A percentile compares a stretch with the other conserved stretches of the same genome.
Conservation (phyloP, 2,797 vertebrate genomes). For the Craterocephalus amniculus region DNA sequence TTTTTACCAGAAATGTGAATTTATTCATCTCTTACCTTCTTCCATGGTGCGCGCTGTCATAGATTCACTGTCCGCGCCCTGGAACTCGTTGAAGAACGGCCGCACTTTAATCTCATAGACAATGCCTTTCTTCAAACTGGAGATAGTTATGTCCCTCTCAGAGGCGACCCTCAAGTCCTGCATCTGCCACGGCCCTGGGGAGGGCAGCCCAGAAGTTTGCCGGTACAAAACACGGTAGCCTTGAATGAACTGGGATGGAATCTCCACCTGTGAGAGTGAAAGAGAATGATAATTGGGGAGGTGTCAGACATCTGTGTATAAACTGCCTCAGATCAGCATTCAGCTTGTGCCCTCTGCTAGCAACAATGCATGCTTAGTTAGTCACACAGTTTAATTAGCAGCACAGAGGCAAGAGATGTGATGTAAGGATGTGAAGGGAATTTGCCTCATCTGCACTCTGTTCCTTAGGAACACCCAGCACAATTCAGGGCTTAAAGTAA, state of each 20-base stretch:
- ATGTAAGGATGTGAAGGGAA: background rate
- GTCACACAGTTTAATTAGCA: conserved; percentile 48
- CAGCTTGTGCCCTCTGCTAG: conserved; percentile 25
- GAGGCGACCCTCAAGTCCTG: conserved; percentile 91
- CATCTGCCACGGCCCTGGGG: conserved; percentile 89
- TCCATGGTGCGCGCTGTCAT: conserved; percentile 93
- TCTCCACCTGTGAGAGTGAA: conserved; percentile 86
- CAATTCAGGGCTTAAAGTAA: conserved; percentile 24
- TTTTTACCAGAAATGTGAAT: conserved; percentile 23
- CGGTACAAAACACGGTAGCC: conserved; percentile 93
- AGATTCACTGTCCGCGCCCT: conserved; percentile 94
- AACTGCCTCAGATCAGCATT: conserved; percentile 47
- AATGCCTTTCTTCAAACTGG: conserved; percentile 91
- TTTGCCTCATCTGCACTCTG: conserved; percentile 9
- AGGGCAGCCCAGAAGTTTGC: conserved; percentile 89
- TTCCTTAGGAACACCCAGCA: background rate
- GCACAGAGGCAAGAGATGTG: conserved; percentile 19
- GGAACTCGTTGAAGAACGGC: conserved; percentile 97
- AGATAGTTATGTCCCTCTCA: conserved; percentile 88
- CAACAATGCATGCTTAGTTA: conserved; percentile 40
- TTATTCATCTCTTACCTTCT: conserved; percentile 85
- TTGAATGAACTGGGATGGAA: conserved; percentile 96
- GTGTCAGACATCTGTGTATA: conserved; percentile 36
- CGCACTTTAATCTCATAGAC: conserved; percentile 96
- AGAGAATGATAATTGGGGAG: conserved; percentile 40